phyloP scores from a whole-genome alignment of 2,113 vertebrate genomes.

The Myanophis thanlyinensis region DNA sequence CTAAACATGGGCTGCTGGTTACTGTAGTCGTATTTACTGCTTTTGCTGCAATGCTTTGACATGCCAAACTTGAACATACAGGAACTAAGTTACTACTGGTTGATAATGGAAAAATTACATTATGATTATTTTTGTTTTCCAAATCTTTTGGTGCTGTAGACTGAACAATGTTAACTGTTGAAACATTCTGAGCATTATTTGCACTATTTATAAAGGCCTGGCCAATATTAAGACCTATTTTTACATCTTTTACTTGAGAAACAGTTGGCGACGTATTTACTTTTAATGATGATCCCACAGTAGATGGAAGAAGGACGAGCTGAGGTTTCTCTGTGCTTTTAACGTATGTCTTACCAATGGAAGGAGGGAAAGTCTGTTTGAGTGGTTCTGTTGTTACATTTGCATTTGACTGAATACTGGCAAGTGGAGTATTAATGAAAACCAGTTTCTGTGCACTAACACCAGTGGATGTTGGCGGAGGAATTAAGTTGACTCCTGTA shows the following conservation, averaged over 20 bases:
- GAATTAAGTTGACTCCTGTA: slow-evolving; percentile 66
- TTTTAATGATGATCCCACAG: slow-evolving; percentile 69
- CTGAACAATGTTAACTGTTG: slow-evolving; percentile 72
- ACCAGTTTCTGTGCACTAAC: slow-evolving; percentile 76
- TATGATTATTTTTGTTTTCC: slow-evolving; percentile 58
- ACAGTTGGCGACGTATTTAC: slow-evolving; percentile 71
- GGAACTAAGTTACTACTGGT: slow-evolving; percentile 52
- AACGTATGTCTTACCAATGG: slow-evolving; percentile 64
- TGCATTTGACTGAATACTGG: slow-evolving; percentile 57
- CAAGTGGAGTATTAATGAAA: slow-evolving; percentile 80
- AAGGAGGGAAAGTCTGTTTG: slow-evolving; percentile 63
- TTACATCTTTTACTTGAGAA: slow-evolving; percentile 80
- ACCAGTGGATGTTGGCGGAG: slow-evolving; percentile 58
- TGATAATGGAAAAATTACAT: slow-evolving; percentile 47
- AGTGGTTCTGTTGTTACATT: slow-evolving; percentile 63
- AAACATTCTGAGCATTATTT: slow-evolving; percentile 66
- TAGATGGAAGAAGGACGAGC: slow-evolving; percentile 75
- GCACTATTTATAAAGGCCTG: slow-evolving; percentile 74
- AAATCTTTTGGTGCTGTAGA: slow-evolving; percentile 66
- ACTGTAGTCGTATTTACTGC: slow-evolving; percentile 51
- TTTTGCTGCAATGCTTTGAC: slow-evolving; percentile 58
- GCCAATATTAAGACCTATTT: slow-evolving; percentile 79
- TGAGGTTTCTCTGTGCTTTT: slow-evolving; percentile 72
- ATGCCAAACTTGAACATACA: slow-evolving; percentile 55
- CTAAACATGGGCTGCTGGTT: slow-evolving; percentile 54